Percentiles rank a stretch among this genome's conserved stretches.
Conservation (phyloP, 2,888 invertebrate species). For the Gibbula magus region DNA sequence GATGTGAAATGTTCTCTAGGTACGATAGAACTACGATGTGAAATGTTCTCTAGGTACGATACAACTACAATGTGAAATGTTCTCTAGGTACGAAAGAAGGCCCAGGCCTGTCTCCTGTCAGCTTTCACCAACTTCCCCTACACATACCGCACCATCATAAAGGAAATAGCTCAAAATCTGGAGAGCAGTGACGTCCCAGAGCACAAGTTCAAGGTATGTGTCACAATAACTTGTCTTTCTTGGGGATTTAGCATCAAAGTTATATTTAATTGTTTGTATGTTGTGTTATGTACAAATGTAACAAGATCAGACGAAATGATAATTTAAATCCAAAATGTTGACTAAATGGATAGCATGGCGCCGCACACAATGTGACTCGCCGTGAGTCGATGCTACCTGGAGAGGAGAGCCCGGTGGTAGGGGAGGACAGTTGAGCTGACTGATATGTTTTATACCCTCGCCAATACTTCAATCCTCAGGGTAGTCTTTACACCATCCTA, state of each 20-base stretch:
- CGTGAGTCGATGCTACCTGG: too few relatives aligned
- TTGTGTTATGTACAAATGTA: too few relatives aligned
- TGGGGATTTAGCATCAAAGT: not conserved
- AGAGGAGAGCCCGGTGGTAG: too few relatives aligned
- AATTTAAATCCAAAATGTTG: too few relatives aligned
- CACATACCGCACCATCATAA: slow-evolving; percentile 82
- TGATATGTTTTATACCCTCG: not conserved
- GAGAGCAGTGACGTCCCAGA: slow-evolving; percentile 78
- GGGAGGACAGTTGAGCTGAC: not conserved
- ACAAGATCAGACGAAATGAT: too few relatives aligned
- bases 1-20: too few relatives aligned
- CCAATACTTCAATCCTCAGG: slow-evolving; percentile 76
- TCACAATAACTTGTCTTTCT: not conserved
- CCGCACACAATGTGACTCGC: too few relatives aligned
- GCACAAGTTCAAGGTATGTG: slow-evolving; percentile 81
- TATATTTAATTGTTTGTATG: not conserved
- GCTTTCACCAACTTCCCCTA: slow-evolving; percentile 82
- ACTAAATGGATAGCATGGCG: too few relatives aligned
- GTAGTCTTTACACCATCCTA: slow-evolving; percentile 85
- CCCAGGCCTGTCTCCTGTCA: slow-evolving; percentile 82
- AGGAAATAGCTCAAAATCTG: slow-evolving; percentile 80
- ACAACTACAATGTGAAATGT: too few relatives aligned
- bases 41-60: too few relatives aligned
- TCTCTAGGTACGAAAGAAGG: slow-evolving; percentile 80
- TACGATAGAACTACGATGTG: too few relatives aligned